These are phyloP conservation scores for Malurus leucopterus DNA, from an alignment of 2,797 vertebrate genomes.

Conservation along the genomic window DNA sequence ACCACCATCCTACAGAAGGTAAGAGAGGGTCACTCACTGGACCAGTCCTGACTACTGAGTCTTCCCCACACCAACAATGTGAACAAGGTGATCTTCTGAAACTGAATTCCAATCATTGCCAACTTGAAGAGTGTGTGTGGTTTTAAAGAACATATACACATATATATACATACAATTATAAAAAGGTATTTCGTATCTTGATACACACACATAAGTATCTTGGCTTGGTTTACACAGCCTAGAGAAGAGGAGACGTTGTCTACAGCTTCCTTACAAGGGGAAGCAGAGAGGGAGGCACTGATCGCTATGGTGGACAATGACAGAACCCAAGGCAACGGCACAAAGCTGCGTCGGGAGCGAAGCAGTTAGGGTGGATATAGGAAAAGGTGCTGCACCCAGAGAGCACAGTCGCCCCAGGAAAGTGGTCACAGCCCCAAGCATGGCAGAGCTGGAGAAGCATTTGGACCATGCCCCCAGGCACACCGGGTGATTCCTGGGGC, in stretches of 20 bases:
- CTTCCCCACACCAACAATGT: background rate
- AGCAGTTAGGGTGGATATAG: background rate
- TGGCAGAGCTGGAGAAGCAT: background rate
- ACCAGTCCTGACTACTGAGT: background rate
- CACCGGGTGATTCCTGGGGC: background rate
- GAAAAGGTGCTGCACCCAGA: background rate
- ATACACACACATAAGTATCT: accelerated
- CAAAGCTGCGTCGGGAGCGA: background rate
- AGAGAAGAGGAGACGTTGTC: accelerated
- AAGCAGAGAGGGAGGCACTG: background rate
- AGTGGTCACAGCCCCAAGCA: background rate
- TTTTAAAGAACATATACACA: background rate
- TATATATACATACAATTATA: accelerated
- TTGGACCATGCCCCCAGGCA: background rate
- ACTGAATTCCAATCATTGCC: background rate
- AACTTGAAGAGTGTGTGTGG: background rate
- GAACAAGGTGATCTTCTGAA: background rate
- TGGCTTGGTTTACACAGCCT: background rate
- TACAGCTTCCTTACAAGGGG: background rate
- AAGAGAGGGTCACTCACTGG: background rate
- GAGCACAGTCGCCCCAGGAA: background rate
- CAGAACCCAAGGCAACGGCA: background rate
- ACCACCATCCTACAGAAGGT: slow-evolving; percentile 81
- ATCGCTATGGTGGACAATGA: background rate
- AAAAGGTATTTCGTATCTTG: background rate